Conservation (phyloP, 2,797 vertebrate genomes). For the Platalea minor region DNA sequence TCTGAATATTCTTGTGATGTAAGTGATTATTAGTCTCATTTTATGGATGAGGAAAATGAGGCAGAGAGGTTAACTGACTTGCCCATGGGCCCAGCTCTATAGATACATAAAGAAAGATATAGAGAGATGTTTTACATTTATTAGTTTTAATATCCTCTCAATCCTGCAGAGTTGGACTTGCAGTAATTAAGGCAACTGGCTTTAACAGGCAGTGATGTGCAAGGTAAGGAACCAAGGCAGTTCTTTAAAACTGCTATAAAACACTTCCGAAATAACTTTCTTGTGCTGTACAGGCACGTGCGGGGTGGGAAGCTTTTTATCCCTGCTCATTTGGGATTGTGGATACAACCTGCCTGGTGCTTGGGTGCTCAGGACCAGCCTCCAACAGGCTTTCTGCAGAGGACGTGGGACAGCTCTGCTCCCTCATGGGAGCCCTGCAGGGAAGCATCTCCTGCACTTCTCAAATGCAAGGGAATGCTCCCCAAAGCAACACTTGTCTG, state of each 20-base stretch:
- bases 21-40: not conserved
- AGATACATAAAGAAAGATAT: not conserved
- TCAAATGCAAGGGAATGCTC: accelerated
- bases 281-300: not conserved
- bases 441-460: not conserved
- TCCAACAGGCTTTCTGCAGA: accelerated
- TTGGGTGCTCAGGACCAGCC: not conserved
- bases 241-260: not conserved
- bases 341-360: accelerated
- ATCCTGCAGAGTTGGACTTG: not conserved
- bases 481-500: not conserved
- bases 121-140: not conserved
- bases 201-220: not conserved
- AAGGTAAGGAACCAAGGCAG: not conserved
- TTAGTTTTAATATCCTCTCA: conserved; percentile 5
- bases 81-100: not conserved
- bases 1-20: not conserved
- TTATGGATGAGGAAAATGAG: conserved; percentile 18
- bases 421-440: not conserved
- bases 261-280: not conserved
- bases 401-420: not conserved
- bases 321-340: accelerated
- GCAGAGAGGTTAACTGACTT: conserved; percentile 23
- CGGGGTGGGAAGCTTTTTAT: not conserved
- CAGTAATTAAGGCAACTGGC: not conserved